Conservation (phyloP, 2,113 vertebrate genomes). For the Ptilonorhynchus violaceus region DNA sequence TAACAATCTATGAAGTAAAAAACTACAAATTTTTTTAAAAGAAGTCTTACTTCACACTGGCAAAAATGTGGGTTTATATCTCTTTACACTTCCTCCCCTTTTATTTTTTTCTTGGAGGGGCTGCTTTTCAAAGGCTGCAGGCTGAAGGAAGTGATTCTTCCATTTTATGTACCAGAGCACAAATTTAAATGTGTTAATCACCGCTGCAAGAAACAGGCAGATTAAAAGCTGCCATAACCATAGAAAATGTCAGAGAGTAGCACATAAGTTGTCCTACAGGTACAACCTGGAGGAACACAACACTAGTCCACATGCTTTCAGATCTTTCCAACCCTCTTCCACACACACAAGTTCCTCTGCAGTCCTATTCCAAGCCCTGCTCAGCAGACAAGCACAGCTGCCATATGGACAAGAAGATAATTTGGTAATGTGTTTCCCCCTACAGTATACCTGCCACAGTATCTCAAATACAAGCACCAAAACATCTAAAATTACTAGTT, state of each 20-base stretch:
- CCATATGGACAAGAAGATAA: not conserved
- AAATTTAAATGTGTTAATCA: not conserved
- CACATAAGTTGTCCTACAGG: not conserved
- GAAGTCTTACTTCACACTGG: not conserved
- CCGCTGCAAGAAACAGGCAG: not conserved
- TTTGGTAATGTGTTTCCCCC: not conserved
- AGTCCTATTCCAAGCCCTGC: not conserved
- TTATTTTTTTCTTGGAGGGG: not conserved
- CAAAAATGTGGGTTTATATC: not conserved
- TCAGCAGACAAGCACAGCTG: not conserved
- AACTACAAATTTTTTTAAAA: not conserved
- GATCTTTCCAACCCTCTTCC: not conserved
- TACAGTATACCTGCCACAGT: not conserved
- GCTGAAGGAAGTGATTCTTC: not conserved
- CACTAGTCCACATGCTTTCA: not conserved
- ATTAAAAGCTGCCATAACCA: not conserved
- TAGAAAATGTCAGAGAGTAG: not conserved
- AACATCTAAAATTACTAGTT: not conserved
- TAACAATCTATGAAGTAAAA: not conserved
- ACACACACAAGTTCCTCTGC: not conserved
- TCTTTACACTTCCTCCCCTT: fast-evolving
- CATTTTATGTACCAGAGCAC: not conserved
- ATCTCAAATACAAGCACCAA: not conserved
- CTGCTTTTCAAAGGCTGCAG: not conserved
- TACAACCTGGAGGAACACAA: not conserved